Evolutionary conservation across 2,888 invertebrate species (phyloP), one percentile per base, ranked within the genome.

Genomic region (Fragum whitleyi): DNA sequence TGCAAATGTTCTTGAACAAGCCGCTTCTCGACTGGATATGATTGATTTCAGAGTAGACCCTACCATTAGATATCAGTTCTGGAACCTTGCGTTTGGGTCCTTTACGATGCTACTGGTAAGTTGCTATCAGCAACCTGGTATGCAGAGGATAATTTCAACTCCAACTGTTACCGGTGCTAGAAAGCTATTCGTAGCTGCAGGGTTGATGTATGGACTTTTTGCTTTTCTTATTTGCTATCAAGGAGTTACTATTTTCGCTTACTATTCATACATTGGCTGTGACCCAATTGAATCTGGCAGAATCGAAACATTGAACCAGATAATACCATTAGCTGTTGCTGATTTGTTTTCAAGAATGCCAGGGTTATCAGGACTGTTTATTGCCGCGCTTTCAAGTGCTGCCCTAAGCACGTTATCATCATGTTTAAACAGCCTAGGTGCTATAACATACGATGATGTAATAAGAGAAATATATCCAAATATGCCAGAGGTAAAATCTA

Each of bases 281-380:
- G 82, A 82, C 51, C 82, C 79, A 36, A 39, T 82, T 16, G 72
- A 69, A 14, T 72, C 82, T 3, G 76, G 76, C 23, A 71, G 76
- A 53, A 72, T 82, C 0, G 28, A 23, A 14, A 82, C 76, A 39
- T 14, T 78, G 14, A 82, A 82, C 42, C 82, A 82, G 62, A 70
- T 82, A 7, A 47, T 79, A 19, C 78, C 82, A 14, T 74, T 73
- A 21, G 76, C 78, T 36, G 74, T 82, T 9, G 32, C 74, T 23
- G 78, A 82, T 51, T 32, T 82, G 2, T 82, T 82, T 42, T 72
- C 76, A 14, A 69, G 55, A 7, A 53, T 47, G 1, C 82, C 78
- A 9, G 78, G 82, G 19, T 51, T 82, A 11, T 78, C 82, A 0
- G 82, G 82, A 32, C 59, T 82, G n/a, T 82, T 82, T 67, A 71